These are phyloP conservation scores for Cloeon dipterum DNA, from an alignment of 2,888 invertebrate species.

Conservation along the genomic window DNA sequence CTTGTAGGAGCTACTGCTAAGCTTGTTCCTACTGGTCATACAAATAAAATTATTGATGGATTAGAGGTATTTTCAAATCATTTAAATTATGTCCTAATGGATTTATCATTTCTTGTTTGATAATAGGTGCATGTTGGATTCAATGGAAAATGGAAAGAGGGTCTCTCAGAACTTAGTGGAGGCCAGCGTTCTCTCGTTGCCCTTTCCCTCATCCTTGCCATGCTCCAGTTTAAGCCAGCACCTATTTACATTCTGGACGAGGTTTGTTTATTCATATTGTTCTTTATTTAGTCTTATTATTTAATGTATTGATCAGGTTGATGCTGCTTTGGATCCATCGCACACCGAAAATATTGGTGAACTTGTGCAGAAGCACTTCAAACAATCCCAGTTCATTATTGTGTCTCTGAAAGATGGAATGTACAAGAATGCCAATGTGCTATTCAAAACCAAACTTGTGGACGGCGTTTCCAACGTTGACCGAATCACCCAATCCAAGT, in stretches of 20 bases:
- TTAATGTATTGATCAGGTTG: too few relatives aligned
- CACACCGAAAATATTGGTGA: conserved; percentile 97
- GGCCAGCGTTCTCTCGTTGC: conserved; percentile 93
- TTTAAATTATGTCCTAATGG: background rate
- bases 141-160: conserved; percentile 88
- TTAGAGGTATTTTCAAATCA: conserved; percentile 37
- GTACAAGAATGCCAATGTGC: conserved; percentile 97
- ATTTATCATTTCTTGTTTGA: background rate
- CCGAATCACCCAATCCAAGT: conserved; percentile 30
- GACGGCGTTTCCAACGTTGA: conserved; percentile 85
- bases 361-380: conserved; percentile 81
- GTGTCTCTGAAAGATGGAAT: conserved; percentile 98
- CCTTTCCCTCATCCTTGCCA: conserved; percentile 81
- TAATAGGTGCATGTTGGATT: conserved; percentile 74
- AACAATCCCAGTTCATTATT: conserved; percentile 81
- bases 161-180: conserved; percentile 84
- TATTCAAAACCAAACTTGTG: conserved; percentile 82
- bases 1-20: conserved; percentile 77
- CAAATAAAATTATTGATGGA: conserved; percentile 50
- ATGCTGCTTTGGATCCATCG: conserved; percentile 90
- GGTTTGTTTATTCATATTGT: too few relatives aligned
- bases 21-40: conserved; percentile 50
- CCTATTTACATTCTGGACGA: conserved; percentile 97
- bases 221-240: conserved; percentile 92
- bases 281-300: too few relatives aligned